Evolutionary conservation across 2,888 invertebrate genomes (phyloP).

Genomic region (Melikaiella ostensackeni): DNA sequence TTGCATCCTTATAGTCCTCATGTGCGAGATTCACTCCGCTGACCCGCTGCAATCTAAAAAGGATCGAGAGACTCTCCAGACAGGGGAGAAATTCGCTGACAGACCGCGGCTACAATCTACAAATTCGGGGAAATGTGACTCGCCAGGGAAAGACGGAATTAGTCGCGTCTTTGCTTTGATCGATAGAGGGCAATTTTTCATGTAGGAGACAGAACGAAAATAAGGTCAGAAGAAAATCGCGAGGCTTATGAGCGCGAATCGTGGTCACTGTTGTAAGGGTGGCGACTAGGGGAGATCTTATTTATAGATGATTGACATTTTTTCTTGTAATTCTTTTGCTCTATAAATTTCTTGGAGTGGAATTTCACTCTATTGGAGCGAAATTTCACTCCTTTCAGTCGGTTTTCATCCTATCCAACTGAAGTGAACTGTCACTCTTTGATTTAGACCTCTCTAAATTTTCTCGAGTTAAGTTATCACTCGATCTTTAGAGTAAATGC

Average conservation of each 20-base stretch:
- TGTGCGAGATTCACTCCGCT: not conserved
- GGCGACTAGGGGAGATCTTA: not conserved
- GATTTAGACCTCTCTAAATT: too few relatives aligned
- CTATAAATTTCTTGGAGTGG: too few relatives aligned
- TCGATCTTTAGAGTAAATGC: too few relatives aligned
- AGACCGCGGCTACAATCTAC: constrained; percentile 18
- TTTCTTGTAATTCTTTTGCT: too few relatives aligned
- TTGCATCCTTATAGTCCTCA: too few relatives aligned
- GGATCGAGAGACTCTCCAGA: constrained; percentile 34
- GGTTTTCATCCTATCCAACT: too few relatives aligned
- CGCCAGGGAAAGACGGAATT: constrained; percentile 24
- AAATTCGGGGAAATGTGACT: not conserved
- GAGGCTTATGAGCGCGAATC: constrained; percentile 5
- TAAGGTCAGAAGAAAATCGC: constrained; percentile 36
- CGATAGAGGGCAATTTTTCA: constrained; percentile 35
- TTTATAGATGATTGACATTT: not conserved
- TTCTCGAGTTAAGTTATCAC: too few relatives aligned
- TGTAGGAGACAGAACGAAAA: constrained; percentile 19
- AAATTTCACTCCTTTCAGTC: too few relatives aligned
- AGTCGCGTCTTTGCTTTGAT: constrained; percentile 24
- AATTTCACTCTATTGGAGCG: too few relatives aligned
- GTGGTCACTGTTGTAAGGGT: not conserved
- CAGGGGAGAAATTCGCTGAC: constrained; percentile 29
- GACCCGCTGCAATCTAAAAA: constrained; percentile 28
- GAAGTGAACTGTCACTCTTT: too few relatives aligned